Base-by-base conservation (phyloP, 2,113 vertebrate genomes). In the Nematolebias whitei region DNA sequence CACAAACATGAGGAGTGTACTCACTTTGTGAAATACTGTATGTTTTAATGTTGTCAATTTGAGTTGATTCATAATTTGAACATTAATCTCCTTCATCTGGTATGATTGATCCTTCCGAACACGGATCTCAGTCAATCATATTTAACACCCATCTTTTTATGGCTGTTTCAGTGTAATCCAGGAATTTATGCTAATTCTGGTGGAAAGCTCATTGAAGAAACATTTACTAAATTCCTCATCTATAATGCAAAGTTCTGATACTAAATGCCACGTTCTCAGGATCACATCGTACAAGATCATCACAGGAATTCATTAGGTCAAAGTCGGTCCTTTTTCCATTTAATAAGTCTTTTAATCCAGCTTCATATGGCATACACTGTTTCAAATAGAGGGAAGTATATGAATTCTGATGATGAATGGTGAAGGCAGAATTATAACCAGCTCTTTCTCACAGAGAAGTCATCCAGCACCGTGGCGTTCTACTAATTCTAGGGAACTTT, bases 401-500 rank as follows among this genome's bases (percentile, higher is more conserved):
- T 35, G 29, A 76, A 58, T 61, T 68, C 62, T 79, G 59, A 54
- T 74, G 70, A 78, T 68, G 52, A 45, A 2, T 2, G 0, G 45
- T 50, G 41, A 26, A 76, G 65, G 64, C 67, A 54, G 80, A 86
- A 87, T 88, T 69, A 73, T 81, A 84, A 87, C 86, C 74, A 79
- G 74, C 69, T 79, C 69, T 82, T 84, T 83, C 66, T 22, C 68
- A 68, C 67, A 67, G 76, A 82, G 81, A 87, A 85, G 74, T 85
- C 79, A 52, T 71, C 52, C 65, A 38, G 75, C 67, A 72, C 49
- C 7, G 22, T 79, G 58, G 79, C 87, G 78, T 89, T 84, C 89
- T 92, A 87, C 87, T 89, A 90, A 93, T 92, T 85, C 88, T 88
- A 82, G 79, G 88, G 84, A 93, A 92, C 87, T 93, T 93, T 94